These are phyloP conservation scores for Eulithis testata DNA, from an alignment of 2,888 invertebrate genomes.

Conservation along the genomic window DNA sequence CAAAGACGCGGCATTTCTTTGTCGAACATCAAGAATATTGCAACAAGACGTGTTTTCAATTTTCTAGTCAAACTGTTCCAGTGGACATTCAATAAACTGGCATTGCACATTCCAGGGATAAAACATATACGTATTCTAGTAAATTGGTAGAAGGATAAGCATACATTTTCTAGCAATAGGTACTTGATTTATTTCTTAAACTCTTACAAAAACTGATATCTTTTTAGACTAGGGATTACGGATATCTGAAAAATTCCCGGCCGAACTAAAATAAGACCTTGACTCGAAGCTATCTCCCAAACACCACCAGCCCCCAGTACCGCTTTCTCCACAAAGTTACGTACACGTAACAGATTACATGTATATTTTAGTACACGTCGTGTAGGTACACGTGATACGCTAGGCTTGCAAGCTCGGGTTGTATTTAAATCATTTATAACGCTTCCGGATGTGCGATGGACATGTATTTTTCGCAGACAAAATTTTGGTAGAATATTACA, in stretches of 20 bases:
- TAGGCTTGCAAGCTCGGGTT: constrained; percentile 41
- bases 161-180: background rate
- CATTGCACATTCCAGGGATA: background rate
- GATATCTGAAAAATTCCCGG: background rate
- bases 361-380: constrained; percentile 57
- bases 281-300: constrained; percentile 1
- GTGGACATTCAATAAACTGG: background rate
- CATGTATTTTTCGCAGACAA: background rate
- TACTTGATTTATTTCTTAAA: background rate
- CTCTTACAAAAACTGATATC: background rate
- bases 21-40: constrained; percentile 44
- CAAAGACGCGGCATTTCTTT: constrained; percentile 40
- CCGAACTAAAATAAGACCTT: constrained; percentile 13
- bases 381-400: constrained; percentile 36
- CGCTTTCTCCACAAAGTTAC: constrained; percentile 49
- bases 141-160: background rate
- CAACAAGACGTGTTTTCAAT: constrained; percentile 44
- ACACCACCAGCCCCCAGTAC: constrained; percentile 38
- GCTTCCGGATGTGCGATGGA: constrained; percentile 35
- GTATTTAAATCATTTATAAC: constrained; percentile 53
- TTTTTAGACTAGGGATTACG: background rate
- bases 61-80: constrained; percentile 29
- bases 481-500: background rate
- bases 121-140: background rate
- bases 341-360: constrained; percentile 57